Conservation (phyloP, 92 coral and sea anemone species). For the Porites divaricata region DNA sequence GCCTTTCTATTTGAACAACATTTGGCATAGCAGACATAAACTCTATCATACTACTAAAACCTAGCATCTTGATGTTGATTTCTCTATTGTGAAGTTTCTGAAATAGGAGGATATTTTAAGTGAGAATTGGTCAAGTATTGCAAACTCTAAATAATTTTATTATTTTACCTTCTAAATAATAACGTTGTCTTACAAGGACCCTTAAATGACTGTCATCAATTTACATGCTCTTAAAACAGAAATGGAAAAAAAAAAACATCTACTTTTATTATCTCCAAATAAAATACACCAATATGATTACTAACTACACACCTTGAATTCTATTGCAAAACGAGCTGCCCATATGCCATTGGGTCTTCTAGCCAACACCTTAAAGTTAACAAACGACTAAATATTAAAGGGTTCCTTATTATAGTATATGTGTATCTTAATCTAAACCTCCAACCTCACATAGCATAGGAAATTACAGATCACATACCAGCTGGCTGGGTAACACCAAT, state of each 20-base stretch:
- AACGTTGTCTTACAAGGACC: too few relatives aligned
- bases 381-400: not conserved
- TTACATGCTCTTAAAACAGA: too few relatives aligned
- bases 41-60: conserved; percentile 91
- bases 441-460: not conserved
- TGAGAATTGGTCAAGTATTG: too few relatives aligned
- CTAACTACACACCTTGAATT: conserved; percentile 75
- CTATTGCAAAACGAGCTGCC: conserved; percentile 95
- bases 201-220: too few relatives aligned
- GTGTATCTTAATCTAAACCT: not conserved
- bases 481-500: too few relatives aligned
- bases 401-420: too few relatives aligned
- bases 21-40: conserved; percentile 95
- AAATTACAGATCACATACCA: too few relatives aligned
- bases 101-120: conserved; percentile 1
- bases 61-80: conserved; percentile 65
- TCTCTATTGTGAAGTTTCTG: conserved; percentile 80
- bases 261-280: too few relatives aligned
- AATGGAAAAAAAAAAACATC: too few relatives aligned
- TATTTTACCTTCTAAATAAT: too few relatives aligned
- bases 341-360: conserved; percentile 94
- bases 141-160: too few relatives aligned
- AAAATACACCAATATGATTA: too few relatives aligned
- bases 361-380: conserved; percentile 59
- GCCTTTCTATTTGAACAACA: conserved; percentile 86